These are phyloP conservation scores for Emydura subglobosa DNA, from an alignment of 2,113 vertebrate genomes.

Conservation along the genomic window DNA sequence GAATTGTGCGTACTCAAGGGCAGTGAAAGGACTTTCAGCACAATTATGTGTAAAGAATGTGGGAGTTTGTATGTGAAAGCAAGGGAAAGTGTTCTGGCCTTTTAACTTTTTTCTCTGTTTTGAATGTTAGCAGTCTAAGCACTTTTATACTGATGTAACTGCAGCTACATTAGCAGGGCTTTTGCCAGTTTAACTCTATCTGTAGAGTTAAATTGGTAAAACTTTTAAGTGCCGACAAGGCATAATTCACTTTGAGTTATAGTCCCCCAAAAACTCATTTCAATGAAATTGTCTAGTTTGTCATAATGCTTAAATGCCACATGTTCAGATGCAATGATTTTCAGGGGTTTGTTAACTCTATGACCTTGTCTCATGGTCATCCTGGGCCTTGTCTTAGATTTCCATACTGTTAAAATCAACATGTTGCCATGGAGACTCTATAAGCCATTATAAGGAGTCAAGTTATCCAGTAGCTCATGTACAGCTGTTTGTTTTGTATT, in stretches of 20 bases:
- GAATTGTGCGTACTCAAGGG: conserved; percentile 46
- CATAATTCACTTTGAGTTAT: neutral
- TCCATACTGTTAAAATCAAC: neutral
- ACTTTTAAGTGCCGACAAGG: neutral
- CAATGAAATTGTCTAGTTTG: neutral
- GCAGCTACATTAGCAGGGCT: neutral
- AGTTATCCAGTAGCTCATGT: conserved; percentile 50
- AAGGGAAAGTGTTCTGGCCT: neutral
- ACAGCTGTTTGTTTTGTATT: conserved; percentile 56
- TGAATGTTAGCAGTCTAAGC: neutral
- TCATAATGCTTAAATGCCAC: neutral
- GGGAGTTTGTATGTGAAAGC: conserved; percentile 13
- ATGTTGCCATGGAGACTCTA: conserved; percentile 53
- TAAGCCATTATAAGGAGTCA: neutral
- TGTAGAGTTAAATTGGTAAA: neutral
- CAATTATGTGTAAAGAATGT: neutral
- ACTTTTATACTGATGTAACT: neutral
- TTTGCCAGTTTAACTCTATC: neutral
- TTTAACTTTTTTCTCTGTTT: neutral
- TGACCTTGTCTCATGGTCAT: neutral
- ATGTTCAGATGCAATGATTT: neutral
- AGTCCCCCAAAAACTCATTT: neutral
- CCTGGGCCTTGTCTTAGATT: neutral
- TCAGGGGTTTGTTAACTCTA: neutral
- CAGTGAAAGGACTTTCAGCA: conserved; percentile 32